A percentile compares a stretch with the other conserved stretches of the same genome.
Conservation (phyloP, 1,140 invertebrate genomes). For the Lepidurus couesii region DNA sequence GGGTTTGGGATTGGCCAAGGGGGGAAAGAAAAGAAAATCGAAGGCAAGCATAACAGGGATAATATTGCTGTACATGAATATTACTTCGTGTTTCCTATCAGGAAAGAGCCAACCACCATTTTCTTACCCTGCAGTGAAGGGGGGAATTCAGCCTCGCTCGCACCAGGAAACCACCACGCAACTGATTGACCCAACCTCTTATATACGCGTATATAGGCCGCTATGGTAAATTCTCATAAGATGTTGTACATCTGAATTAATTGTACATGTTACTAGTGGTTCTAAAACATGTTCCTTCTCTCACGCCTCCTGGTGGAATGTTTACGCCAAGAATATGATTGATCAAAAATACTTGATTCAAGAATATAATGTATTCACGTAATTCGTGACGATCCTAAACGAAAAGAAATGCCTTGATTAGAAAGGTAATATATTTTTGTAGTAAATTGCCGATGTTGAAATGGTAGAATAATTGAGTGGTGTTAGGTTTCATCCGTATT, state of each 20-base stretch:
- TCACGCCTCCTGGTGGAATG: background rate
- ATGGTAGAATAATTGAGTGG: background rate
- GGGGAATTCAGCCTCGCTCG: conserved; percentile 2
- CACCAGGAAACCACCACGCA: conserved; percentile 12
- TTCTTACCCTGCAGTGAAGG: background rate
- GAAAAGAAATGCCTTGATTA: no score
- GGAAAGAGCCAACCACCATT: background rate
- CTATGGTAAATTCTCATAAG: no score
- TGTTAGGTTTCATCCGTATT: no score
- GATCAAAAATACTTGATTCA: background rate
- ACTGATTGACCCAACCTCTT: background rate
- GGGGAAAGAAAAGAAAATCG: background rate
- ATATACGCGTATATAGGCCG: no score
- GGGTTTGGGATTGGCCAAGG: conserved; percentile 10
- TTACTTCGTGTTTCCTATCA: background rate
- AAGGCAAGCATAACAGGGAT: background rate
- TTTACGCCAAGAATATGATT: background rate
- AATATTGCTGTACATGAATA: conserved; percentile 3
- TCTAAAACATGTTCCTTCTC: background rate
- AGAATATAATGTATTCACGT: no score
- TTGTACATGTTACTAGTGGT: background rate
- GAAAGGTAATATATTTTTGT: no score
- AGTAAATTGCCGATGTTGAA: background rate
- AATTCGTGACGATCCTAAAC: no score
- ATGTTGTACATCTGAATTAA: no score